These are phyloP conservation scores for Acrobasis suavella DNA, from an alignment of 2,888 invertebrate genomes.

Conservation along the genomic window DNA sequence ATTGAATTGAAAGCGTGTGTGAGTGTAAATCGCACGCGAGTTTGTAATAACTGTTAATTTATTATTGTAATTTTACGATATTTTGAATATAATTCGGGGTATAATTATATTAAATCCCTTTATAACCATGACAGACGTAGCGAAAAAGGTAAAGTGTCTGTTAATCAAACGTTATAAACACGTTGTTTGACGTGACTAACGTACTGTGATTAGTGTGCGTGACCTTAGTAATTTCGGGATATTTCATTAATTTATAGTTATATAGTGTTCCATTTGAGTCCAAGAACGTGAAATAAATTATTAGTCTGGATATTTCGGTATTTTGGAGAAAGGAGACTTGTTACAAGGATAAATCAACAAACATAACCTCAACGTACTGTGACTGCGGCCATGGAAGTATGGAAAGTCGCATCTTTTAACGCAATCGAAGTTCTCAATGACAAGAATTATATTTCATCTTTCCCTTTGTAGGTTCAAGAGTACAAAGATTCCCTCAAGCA, in stretches of 20 bases:
- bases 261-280: background rate
- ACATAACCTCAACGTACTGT: slow-evolving; percentile 56
- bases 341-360: slow-evolving; percentile 39
- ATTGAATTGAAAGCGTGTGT: too few relatives aligned
- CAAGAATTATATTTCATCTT: background rate
- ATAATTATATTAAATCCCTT: slow-evolving; percentile 35
- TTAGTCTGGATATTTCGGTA: background rate
- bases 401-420: slow-evolving; percentile 8
- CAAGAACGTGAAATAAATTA: background rate
- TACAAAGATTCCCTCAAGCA: slow-evolving; percentile 94
- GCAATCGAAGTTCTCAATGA: slow-evolving; percentile 12
- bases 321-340: background rate
- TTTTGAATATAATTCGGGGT: slow-evolving; percentile 39
- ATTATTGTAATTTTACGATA: slow-evolving; percentile 39
- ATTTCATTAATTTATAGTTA: slow-evolving; percentile 9
- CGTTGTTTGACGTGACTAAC: slow-evolving; percentile 59
- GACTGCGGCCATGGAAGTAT: slow-evolving; percentile 41
- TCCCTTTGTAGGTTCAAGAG: slow-evolving; percentile 87
- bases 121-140: slow-evolving; percentile 71
- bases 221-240: slow-evolving; percentile 46
- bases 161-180: slow-evolving; percentile 35
- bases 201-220: slow-evolving; percentile 59
- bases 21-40: slow-evolving; percentile 41
- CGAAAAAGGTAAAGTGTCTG: slow-evolving; percentile 66
- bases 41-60: slow-evolving; percentile 36